Base-by-base conservation (phyloP, 2,797 vertebrate species). In the Pipistrellus pipistrellus region DNA sequence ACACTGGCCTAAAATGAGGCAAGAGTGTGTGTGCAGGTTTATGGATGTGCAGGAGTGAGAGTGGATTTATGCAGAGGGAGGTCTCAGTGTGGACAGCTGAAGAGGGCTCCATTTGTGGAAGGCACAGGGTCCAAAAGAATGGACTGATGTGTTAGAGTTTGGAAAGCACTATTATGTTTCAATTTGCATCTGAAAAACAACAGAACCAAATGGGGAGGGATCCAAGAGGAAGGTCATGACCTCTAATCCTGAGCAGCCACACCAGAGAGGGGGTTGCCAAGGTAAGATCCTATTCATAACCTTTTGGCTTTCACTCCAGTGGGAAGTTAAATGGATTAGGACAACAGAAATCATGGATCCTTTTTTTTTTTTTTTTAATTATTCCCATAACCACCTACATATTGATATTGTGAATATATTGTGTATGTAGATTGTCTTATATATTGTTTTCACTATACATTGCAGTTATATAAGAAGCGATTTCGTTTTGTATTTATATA, bases 31-130 rank as follows among this genome's bases (percentile, higher is more conserved):
- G 10, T 8, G 78, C 78, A 8, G 55, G 51, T 8, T 35, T 8
- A 25, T 35, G 0, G 2, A 8, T 23, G 38, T 7, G 8, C 0
- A 9, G 57, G 38, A 15, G 35, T 10, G 25, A n/a, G 8, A 15
- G 30, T 6, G 35, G 20, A 5, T 7, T 13, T 7, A 3, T 27
- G 69, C 72, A 30, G 27, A 53, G 35, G 20, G 27, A 18, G 27
- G 7, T 20, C 32, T 15, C 20, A 1, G 8, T 5, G 17, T 0
- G 9, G 2, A 12, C 9, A 1, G 6, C 27, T 7, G 30, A 32
- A 10, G 18, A 4, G 14, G 0, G 13, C 21, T 76, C 57, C 30
- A 23, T 85, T 86, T 77, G 75, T 6, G 68, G 51, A 30, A 72
- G 30, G 32, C 21, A 20, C 41, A 30, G 35, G 12, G 20, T 69